phyloP scores from a whole-genome alignment of 2,113 vertebrate genomes.

The Pampusana beccarii region DNA sequence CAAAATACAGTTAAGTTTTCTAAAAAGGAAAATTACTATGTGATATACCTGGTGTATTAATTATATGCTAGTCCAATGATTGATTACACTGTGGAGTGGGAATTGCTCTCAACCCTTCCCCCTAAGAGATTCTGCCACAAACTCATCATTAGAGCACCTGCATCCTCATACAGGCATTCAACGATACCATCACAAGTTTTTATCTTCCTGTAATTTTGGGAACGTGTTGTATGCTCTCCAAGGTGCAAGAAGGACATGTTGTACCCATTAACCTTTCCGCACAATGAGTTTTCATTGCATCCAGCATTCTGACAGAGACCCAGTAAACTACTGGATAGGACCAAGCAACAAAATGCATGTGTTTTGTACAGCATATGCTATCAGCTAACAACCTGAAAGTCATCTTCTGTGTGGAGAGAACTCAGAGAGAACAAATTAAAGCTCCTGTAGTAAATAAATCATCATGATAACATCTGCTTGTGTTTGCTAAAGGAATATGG shows the following conservation, averaged over 20 bases:
- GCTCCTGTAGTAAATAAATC: constrained; percentile 65
- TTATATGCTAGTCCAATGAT: constrained; percentile 70
- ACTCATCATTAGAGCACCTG: constrained; percentile 70
- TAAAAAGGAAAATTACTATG: constrained; percentile 52
- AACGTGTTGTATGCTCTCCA: constrained; percentile 60
- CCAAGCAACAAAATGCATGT: constrained; percentile 1
- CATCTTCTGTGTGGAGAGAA: constrained; percentile 25
- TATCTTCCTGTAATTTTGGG: constrained; percentile 66
- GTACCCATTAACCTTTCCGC: constrained; percentile 53
- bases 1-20: constrained; percentile 36
- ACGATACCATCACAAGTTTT: constrained; percentile 71
- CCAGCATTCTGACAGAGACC: background rate
- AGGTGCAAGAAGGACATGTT: constrained; percentile 62
- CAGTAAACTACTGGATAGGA: background rate
- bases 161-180: constrained; percentile 59
- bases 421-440: constrained; percentile 58
- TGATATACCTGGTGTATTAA: constrained; percentile 60
- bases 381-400: constrained; percentile 46
- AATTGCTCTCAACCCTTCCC: constrained; percentile 64
- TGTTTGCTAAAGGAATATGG: constrained; percentile 35
- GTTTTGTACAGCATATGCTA: background rate
- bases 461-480: constrained; percentile 23
- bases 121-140: constrained; percentile 45
- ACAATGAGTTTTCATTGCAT: background rate
- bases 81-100: constrained; percentile 69